Conservation (phyloP, 2,888 invertebrate genomes). For the Cetonia aurata region DNA sequence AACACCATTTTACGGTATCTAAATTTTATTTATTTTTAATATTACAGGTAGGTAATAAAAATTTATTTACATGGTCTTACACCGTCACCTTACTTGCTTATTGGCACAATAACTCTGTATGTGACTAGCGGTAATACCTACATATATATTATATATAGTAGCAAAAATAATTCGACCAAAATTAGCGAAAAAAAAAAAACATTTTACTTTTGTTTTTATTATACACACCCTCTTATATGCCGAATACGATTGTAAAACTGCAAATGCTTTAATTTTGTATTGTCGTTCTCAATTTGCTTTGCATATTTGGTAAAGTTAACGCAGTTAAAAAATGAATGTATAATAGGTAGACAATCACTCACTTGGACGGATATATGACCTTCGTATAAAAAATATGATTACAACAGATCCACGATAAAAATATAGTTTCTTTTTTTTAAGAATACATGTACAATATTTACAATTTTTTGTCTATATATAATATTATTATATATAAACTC, state of each 20-base stretch:
- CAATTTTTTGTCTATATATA: slow-evolving; percentile 45
- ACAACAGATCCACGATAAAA: slow-evolving; percentile 33
- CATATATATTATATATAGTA: slow-evolving; percentile 5
- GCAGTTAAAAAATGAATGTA: slow-evolving; percentile 7
- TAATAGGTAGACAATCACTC: neutral
- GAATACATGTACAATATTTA: slow-evolving; percentile 54
- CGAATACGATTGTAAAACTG: neutral
- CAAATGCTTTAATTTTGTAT: neutral
- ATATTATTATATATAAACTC: slow-evolving; percentile 24
- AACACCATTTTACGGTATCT: slow-evolving; percentile 3
- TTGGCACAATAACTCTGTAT: slow-evolving; percentile 55
- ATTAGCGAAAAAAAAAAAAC: neutral
- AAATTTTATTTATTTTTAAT: slow-evolving; percentile 47
- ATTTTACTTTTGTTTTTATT: neutral
- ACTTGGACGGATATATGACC: slow-evolving; percentile 36
- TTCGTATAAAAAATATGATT: slow-evolving; percentile 34
- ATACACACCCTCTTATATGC: neutral
- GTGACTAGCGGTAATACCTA: slow-evolving; percentile 55
- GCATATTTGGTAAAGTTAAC: too few species aligned
- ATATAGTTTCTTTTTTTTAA: slow-evolving; percentile 20
- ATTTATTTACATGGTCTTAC: slow-evolving; percentile 51
- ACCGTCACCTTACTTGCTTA: slow-evolving; percentile 53
- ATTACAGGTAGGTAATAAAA: slow-evolving; percentile 50
- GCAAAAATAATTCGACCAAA: slow-evolving; percentile 25
- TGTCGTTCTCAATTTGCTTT: neutral